Evolutionary conservation across 2,113 vertebrate species (phyloP).

Genomic region (Hippopotamus amphibius): DNA sequence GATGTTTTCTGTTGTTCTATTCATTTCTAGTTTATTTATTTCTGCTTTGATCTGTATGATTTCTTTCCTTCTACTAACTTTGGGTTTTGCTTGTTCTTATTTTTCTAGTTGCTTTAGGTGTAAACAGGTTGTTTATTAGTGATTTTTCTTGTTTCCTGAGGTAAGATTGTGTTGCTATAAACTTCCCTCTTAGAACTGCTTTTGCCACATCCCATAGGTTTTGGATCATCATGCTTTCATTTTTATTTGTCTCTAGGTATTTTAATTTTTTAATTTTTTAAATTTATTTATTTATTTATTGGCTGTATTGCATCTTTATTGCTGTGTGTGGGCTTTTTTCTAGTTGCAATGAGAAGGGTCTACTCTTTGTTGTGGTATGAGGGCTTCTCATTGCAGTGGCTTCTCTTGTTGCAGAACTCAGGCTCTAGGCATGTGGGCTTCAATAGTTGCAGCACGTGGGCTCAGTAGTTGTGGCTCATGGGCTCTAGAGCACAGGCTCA

Average conservation of each 20-base stretch:
- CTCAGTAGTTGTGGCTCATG: too few species aligned
- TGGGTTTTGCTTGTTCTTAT: neutral
- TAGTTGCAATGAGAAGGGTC: too few species aligned
- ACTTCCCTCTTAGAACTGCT: neutral
- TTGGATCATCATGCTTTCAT: neutral
- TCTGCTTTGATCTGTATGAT: neutral
- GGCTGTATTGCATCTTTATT: too few species aligned
- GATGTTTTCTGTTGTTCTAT: neutral
- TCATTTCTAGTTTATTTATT: neutral
- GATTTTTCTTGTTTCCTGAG: neutral
- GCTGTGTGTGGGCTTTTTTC: too few species aligned
- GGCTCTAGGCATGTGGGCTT: too few species aligned
- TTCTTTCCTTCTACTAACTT: neutral
- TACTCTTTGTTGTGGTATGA: too few species aligned
- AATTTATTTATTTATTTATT: too few species aligned
- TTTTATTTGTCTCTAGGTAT: neutral
- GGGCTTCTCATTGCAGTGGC: too few species aligned
- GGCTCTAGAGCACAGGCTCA: too few species aligned
- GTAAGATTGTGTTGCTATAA: neutral
- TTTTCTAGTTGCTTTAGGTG: neutral
- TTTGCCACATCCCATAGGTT: neutral
- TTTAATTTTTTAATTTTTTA: too few species aligned
- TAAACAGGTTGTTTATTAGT: neutral
- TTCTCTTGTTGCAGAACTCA: too few species aligned
- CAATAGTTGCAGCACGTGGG: too few species aligned